These are phyloP conservation scores for Triops longicaudatus DNA, from an alignment of 1,140 invertebrate species.

Conservation along the genomic window DNA sequence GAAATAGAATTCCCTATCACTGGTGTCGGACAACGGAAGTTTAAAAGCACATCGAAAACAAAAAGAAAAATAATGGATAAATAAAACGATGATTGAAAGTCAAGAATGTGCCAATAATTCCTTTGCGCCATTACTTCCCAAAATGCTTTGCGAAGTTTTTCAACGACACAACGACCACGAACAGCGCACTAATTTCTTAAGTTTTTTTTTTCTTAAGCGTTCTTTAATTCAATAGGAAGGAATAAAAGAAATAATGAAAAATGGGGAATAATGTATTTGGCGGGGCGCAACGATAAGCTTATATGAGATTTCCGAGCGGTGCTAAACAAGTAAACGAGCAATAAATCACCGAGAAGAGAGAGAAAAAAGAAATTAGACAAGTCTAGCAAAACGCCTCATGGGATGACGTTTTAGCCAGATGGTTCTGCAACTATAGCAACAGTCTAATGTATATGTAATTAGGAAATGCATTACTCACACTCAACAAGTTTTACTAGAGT, in stretches of 20 bases:
- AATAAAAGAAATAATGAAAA: too few species aligned
- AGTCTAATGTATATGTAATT: conserved; percentile 5
- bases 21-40: not conserved
- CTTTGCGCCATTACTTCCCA: too few species aligned
- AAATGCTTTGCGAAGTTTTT: too few species aligned
- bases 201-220: too few species aligned
- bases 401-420: not conserved
- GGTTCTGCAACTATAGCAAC: not conserved
- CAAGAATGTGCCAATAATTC: not conserved
- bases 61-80: not conserved
- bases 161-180: too few species aligned
- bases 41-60: not conserved
- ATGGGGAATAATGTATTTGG: too few species aligned
- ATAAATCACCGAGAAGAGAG: not conserved
- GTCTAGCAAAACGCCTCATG: not conserved
- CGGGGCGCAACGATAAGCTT: too few species aligned
- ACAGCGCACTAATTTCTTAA: too few species aligned
- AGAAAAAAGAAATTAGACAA: not conserved
- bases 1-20: not conserved
- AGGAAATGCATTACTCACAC: not conserved
- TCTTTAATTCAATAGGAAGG: too few species aligned
- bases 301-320: too few species aligned
- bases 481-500: not conserved
- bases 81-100: not conserved
- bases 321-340: too few species aligned